Conservation (phyloP, 1,140 invertebrate species). For the Colletes gigas region DNA sequence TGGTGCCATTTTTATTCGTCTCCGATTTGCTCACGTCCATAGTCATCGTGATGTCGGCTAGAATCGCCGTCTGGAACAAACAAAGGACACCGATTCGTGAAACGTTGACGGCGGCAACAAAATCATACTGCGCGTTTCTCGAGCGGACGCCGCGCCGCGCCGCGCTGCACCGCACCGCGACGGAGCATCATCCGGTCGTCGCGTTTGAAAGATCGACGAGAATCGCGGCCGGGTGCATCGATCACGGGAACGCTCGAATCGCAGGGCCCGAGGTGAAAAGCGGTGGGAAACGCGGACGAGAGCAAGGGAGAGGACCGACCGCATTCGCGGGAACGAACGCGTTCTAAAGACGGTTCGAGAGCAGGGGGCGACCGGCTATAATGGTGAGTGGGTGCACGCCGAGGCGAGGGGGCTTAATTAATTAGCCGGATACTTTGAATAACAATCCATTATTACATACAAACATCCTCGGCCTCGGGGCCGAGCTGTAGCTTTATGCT, state of each 20-base stretch:
- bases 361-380: slow-evolving; percentile 37
- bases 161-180: too few species aligned
- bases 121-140: too few species aligned
- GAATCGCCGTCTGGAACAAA: slow-evolving; percentile 76
- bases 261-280: slow-evolving; percentile 6
- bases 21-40: slow-evolving; percentile 88
- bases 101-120: background rate
- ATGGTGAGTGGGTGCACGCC: slow-evolving; percentile 55
- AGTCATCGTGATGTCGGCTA: slow-evolving; percentile 84
- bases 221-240: background rate
- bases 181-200: slow-evolving; percentile 21
- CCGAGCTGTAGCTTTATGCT: slow-evolving; percentile 79
- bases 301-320: slow-evolving; percentile 32
- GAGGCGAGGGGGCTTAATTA: slow-evolving; percentile 78
- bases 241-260: slow-evolving; percentile 32
- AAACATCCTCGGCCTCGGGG: slow-evolving; percentile 76
- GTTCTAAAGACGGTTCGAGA: slow-evolving; percentile 43
- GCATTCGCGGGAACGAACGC: slow-evolving; percentile 34
- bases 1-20: slow-evolving; percentile 82
- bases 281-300: background rate
- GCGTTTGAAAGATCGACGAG: slow-evolving; percentile 25
- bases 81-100: slow-evolving; percentile 24
- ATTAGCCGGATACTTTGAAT: slow-evolving; percentile 82
- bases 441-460: slow-evolving; percentile 82
- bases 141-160: too few species aligned